phyloP scores from a whole-genome alignment of 2,888 invertebrate genomes.

The Limnephilus marmoratus region DNA sequence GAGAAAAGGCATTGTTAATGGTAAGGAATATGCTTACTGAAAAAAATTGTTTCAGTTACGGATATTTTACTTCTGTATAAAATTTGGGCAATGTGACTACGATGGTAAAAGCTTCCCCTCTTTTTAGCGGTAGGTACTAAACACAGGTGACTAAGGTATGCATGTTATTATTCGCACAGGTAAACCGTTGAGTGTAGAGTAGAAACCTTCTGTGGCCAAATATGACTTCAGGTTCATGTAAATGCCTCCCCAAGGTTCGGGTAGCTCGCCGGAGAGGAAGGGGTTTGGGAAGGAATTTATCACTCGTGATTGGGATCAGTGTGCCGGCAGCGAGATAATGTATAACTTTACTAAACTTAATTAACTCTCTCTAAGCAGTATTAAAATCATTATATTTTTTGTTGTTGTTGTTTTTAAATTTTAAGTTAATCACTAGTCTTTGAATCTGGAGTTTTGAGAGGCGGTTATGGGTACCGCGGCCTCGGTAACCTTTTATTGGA shows the following conservation, averaged over 20 bases:
- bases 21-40: too few relatives aligned
- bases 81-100: neutral
- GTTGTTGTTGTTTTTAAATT: too few relatives aligned
- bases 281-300: neutral
- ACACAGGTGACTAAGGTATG: neutral
- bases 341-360: neutral
- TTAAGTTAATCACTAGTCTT: too few relatives aligned
- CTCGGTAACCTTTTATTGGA: too few relatives aligned
- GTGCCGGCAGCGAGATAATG: neutral
- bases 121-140: neutral
- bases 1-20: too few relatives aligned
- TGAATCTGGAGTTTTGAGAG: too few relatives aligned
- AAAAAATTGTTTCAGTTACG: too few relatives aligned
- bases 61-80: too few relatives aligned
- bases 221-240: neutral
- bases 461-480: too few relatives aligned
- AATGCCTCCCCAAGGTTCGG: neutral
- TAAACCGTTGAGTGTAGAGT: neutral
- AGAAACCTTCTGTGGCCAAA: neutral
- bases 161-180: neutral
- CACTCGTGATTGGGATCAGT: neutral
- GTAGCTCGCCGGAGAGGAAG: neutral
- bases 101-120: neutral
- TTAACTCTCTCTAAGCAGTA: neutral
- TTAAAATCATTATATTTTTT: neutral